phyloP scores from a whole-genome alignment of 2,113 vertebrate genomes.

The Lonchura striata region DNA sequence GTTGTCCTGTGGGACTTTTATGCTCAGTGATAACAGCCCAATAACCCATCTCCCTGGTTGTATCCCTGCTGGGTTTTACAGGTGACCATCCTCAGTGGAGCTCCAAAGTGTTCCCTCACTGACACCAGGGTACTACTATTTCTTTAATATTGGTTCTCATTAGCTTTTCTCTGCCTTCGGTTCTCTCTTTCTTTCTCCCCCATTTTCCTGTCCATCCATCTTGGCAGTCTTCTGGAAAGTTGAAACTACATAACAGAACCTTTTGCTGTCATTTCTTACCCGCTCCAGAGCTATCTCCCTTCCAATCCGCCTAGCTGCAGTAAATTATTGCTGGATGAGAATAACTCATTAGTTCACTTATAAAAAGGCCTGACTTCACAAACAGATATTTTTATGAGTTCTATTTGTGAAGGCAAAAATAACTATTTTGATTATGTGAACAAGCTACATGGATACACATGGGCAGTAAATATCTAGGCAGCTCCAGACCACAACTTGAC shows the following conservation, averaged over 20 bases:
- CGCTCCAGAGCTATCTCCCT: not conserved
- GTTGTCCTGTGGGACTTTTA: not conserved
- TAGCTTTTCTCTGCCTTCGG: not conserved
- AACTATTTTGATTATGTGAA: conserved; percentile 4
- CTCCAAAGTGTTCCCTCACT: not conserved
- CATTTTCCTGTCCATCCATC: not conserved
- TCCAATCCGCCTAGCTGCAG: not conserved
- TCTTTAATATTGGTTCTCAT: not conserved
- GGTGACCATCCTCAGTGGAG: not conserved
- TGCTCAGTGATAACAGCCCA: not conserved
- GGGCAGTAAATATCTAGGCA: not conserved
- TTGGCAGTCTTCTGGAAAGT: not conserved
- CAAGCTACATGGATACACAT: not conserved
- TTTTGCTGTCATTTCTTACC: not conserved
- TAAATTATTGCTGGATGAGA: conserved; percentile 40
- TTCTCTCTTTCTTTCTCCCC: not conserved
- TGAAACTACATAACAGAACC: not conserved
- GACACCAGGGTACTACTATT: not conserved
- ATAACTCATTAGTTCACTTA: conserved; percentile 17
- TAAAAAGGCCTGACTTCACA: conserved; percentile 18
- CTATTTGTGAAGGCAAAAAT: conserved; percentile 29
- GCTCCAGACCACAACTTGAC: conserved; percentile 1
- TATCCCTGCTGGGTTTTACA: not conserved
- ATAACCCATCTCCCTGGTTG: not conserved
- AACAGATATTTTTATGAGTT: conserved; percentile 35